A percentile compares a stretch with the other conserved stretches of the same genome.
Conservation (phyloP, 1,140 invertebrate species). For the Trichoplusia ni region DNA sequence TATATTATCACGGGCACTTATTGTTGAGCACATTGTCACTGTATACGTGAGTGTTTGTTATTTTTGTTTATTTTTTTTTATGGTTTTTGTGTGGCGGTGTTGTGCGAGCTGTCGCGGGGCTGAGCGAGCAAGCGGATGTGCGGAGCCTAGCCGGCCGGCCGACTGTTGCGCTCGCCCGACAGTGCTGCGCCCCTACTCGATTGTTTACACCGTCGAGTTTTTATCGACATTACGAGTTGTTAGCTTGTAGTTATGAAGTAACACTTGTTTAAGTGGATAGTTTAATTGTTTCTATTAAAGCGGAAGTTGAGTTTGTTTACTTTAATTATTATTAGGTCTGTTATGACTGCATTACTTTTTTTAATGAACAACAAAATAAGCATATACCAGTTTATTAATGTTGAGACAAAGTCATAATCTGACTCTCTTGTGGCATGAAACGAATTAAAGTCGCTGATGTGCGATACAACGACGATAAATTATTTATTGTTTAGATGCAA, state of each 20-base stretch:
- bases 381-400: no score
- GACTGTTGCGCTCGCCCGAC: slow-evolving; percentile 64
- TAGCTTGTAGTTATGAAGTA: no score
- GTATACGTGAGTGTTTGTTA: background rate
- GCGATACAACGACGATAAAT: background rate
- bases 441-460: no score
- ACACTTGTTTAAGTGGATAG: no score
- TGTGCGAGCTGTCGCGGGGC: slow-evolving; percentile 57
- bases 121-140: slow-evolving; percentile 75
- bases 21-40: slow-evolving; percentile 17
- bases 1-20: background rate
- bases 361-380: background rate
- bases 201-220: slow-evolving; percentile 47
- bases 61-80: background rate
- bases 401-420: no score
- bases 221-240: background rate
- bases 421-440: no score
- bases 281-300: no score
- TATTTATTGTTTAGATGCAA: background rate
- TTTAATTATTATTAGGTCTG: background rate
- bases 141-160: slow-evolving; percentile 63
- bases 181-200: slow-evolving; percentile 61
- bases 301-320: background rate
- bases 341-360: background rate
- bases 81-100: slow-evolving; percentile 20